Base-by-base conservation (phyloP, 2,797 vertebrate genomes). In the Taeniopygia guttata region DNA sequence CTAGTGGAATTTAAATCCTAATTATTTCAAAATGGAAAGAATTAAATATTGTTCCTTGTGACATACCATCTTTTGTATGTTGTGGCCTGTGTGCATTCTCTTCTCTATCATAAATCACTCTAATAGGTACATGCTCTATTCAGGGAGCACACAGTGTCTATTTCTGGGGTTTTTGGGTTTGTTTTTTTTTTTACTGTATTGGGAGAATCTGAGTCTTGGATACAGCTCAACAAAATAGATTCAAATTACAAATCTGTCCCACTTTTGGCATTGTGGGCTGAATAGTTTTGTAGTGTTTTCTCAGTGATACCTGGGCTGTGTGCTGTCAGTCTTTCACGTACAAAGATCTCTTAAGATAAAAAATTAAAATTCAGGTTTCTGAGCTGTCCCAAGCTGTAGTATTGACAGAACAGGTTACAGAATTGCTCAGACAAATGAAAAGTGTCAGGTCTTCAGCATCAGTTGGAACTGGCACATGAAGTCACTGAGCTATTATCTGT, bases 111-210 rank as follows among this genome's bases (percentile, higher is more conserved):
- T 58, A 49, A 46, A 42, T 69, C 59, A 15, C 19, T 36, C 1
- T 20, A 40, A 38, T 15, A 64, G 64, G 38, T 69, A 30, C 4
- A 9, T 27, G 27, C 43, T 43, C 43, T 51, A 6, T 72, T 92
- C 45, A 52, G 67, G 63, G 30, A 77, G 34, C 52, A 48, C 38
- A 30, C 9, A 6, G 13, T 38, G 22, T 56, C 5, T 1, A 1
- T 4, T 43, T 70, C 38, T 19, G 10, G 14, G 11, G 4, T 0
- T 3, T 20, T n/a, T n/a, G n/a, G n/a, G n/a, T n/a, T n/a, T n/a
- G n/a, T n/a, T n/a, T 46, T 48, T 34, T 54, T 54, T 58, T 34
- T 45, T 36, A 64, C 34, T 46, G 7, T 62, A 7, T 46, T 79
- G 52, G 30, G 16, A 70, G 30, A 76, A n/a, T 75, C 46, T 58